Conservation (phyloP, 2,113 vertebrate genomes). For the Spheniscus mendiculus region DNA sequence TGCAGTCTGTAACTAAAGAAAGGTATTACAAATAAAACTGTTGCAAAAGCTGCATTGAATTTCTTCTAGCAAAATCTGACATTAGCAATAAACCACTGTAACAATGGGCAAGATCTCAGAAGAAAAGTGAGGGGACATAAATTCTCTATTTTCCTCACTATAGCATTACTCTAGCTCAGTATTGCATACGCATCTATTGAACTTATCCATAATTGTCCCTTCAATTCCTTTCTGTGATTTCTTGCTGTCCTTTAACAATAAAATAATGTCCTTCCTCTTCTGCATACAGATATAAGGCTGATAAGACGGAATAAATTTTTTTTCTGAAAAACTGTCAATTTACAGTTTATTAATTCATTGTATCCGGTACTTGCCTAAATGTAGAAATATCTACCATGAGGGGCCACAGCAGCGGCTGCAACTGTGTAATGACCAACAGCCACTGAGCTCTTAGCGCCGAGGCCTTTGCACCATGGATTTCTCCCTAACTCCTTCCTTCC, state of each 20-base stretch:
- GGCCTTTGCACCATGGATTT: neutral
- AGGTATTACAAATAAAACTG: neutral
- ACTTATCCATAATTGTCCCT: neutral
- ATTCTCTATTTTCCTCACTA: neutral
- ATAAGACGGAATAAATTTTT: neutral
- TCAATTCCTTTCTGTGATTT: neutral
- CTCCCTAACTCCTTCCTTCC: neutral
- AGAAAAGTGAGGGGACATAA: neutral
- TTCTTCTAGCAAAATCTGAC: neutral
- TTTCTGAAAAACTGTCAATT: neutral
- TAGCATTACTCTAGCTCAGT: neutral
- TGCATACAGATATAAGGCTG: neutral
- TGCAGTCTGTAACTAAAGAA: neutral
- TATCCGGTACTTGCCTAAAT: neutral
- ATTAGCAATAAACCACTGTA: neutral
- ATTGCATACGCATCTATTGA: neutral
- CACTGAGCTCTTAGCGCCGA: fast-evolving
- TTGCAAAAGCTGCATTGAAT: neutral
- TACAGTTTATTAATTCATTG: neutral
- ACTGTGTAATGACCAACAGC: neutral
- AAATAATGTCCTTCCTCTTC: neutral
- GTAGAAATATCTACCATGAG: neutral
- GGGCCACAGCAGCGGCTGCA: neutral
- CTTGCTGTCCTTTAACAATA: neutral
- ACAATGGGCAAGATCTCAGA: neutral